Percentiles rank a stretch among this genome's conserved stretches.
These are phyloP conservation scores for Hycleus phaleratus DNA, from an alignment of 1,140 invertebrate genomes.

Conservation along the genomic window DNA sequence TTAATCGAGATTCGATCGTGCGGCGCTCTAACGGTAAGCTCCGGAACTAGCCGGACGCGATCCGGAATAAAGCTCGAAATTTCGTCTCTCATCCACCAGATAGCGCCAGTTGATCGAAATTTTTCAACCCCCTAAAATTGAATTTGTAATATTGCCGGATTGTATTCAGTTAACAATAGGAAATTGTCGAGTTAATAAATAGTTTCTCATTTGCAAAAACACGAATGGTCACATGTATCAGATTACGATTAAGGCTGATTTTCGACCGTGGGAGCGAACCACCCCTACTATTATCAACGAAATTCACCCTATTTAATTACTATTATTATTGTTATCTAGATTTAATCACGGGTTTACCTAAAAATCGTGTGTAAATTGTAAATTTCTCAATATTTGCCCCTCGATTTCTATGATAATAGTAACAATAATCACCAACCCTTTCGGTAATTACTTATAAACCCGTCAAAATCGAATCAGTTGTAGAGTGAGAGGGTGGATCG, in stretches of 20 bases:
- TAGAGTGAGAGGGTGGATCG: background rate
- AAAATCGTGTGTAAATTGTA: no score
- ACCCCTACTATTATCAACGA: slow-evolving; percentile 22
- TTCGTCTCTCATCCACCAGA: background rate
- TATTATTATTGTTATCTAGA: slow-evolving; percentile 19
- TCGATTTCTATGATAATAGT: no score
- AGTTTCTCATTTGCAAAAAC: slow-evolving; percentile 35
- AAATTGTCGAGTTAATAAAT: slow-evolving; percentile 21
- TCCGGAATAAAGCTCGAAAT: no score
- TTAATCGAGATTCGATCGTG: no score
- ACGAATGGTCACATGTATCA: slow-evolving; percentile 28
- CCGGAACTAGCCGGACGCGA: no score
- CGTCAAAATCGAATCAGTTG: slow-evolving; percentile 13
- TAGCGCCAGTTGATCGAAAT: background rate
- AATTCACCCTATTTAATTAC: slow-evolving; percentile 25
- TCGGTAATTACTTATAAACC: slow-evolving; percentile 16
- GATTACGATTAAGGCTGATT: slow-evolving; percentile 25
- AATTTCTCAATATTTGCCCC: no score
- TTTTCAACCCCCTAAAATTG: background rate
- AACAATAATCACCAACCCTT: no score
- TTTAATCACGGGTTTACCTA: slow-evolving; percentile 5
- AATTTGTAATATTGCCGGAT: no score
- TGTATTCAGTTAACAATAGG: slow-evolving; percentile 5
- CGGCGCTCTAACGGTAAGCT: no score
- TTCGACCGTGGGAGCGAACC: slow-evolving; percentile 29